A percentile compares a stretch with the other conserved stretches of the same genome.
phyloP scores from a whole-genome alignment of 1,140 invertebrate species.

The Drosophila ironensis region DNA sequence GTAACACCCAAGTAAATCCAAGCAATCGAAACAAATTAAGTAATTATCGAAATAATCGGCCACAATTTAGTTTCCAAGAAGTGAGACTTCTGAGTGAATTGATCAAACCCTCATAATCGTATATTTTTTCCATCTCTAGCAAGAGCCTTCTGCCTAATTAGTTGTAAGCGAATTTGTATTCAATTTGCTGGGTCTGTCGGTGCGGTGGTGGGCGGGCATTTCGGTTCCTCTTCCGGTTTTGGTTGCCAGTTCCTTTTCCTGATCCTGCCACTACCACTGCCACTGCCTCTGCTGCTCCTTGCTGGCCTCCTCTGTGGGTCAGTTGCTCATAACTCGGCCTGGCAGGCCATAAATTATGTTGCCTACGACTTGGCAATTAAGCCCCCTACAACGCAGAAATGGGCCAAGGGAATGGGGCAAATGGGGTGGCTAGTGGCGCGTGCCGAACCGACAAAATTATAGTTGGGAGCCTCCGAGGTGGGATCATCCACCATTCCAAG shows the following conservation, averaged over 20 bases:
- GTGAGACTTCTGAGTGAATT: background rate
- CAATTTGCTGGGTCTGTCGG: constrained; percentile 49
- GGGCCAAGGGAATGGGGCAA: background rate
- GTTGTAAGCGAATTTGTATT: constrained; percentile 76
- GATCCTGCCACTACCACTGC: no score
- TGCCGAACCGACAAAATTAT: constrained; percentile 38
- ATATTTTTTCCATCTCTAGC: background rate
- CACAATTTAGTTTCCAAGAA: background rate
- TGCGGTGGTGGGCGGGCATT: background rate
- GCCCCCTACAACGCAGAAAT: constrained; percentile 1
- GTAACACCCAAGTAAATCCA: background rate
- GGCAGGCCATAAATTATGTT: constrained; percentile 73
- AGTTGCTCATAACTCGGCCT: constrained; percentile 53
- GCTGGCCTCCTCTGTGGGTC: background rate
- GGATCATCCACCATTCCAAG: constrained; percentile 14
- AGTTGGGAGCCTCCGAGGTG: constrained; percentile 26
- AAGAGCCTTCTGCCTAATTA: constrained; percentile 59
- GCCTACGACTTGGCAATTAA: constrained; percentile 76
- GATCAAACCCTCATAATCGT: no score
- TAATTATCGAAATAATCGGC: background rate
- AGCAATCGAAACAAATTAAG: no score
- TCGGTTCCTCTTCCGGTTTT: background rate
- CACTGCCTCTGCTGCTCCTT: background rate
- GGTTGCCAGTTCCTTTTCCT: constrained; percentile 3
- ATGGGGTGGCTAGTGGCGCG: constrained; percentile 28